Base-by-base conservation (phyloP, 2,888 invertebrate genomes). In the Hecatera dysodea region DNA sequence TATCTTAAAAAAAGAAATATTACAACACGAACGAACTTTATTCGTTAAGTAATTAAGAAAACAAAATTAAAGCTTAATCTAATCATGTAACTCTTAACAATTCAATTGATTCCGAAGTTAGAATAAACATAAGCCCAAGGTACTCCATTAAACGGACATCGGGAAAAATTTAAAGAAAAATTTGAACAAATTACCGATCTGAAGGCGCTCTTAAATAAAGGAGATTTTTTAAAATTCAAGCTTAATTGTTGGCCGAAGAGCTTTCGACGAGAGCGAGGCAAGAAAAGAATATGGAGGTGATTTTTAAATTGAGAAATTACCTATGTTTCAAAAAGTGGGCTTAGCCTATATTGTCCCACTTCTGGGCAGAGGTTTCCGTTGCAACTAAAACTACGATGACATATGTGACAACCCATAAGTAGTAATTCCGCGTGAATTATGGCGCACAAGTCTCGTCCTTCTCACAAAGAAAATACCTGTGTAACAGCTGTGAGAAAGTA, bases 111-210 rank as follows among this genome's bases (percentile, higher is more conserved):
- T 85, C 81, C 78, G 81, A 90, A 92, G 89, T 93, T 90, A 92
- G 89, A 94, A 92, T 92, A 93, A 95, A 95, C 90, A 93, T 89
- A 90, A 91, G 84, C 79, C 82, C 33, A 27, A 59, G 63, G 91
- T 87, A 93, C 93, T 95, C 93, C 90, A 94, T 94, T 93, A 94
- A 93, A 89, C 90, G 93, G 90, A 93, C 93, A 93, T 91, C 80
- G 91, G 90, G 78, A 87, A 84, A 89, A 92, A 91, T 89, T 93
- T 93, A 90, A 89, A 91, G 93, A 93, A 93, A 93, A 93, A 93
- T 91, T 94, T 92, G 87, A 90, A 93, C 93, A 92, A 95, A 95
- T 95, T 95, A 93, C 93, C 92, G 91, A 92, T 92, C 90, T 90
- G 86, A 87, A 87, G 73, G 79, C 78, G 80, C 81, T 90, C 90